These are phyloP conservation scores for Caloenas nicobarica DNA, from an alignment of 2,113 vertebrate genomes.

Conservation along the genomic window DNA sequence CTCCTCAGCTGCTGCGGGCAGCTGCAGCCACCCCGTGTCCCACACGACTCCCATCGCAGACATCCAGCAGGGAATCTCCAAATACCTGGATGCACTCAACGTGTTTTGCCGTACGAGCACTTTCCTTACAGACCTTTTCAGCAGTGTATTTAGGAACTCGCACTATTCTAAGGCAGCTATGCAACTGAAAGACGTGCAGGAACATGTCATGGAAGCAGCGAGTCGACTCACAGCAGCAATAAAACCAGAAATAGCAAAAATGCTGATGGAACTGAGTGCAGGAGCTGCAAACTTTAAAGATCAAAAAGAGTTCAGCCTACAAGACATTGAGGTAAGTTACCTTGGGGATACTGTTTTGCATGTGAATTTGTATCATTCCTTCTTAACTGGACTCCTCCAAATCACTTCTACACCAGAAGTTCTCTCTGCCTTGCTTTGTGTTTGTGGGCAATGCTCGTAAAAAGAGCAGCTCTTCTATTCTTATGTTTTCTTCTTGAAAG, in stretches of 20 bases:
- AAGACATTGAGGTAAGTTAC: conserved; percentile 91
- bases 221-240: conserved; percentile 97
- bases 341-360: background rate
- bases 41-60: conserved; percentile 91
- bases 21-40: conserved; percentile 75
- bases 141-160: conserved; percentile 95
- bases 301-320: conserved; percentile 98
- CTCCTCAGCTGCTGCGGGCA: conserved; percentile 79
- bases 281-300: conserved; percentile 97
- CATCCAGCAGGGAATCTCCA: conserved; percentile 99
- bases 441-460: background rate
- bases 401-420: background rate
- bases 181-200: conserved; percentile 99
- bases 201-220: conserved; percentile 98
- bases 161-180: conserved; percentile 98
- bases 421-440: background rate
- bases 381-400: background rate
- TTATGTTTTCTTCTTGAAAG: background rate
- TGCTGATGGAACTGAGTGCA: conserved; percentile 98
- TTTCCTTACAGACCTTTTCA: conserved; percentile 98
- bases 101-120: conserved; percentile 97
- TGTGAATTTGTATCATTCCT: background rate
- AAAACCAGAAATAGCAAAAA: conserved; percentile 99
- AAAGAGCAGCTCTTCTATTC: background rate
- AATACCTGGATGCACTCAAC: conserved; percentile 97